Evolutionary conservation across 35 echinoderm and acorn worm genomes (phyloP), one percentile per base, ranked within the genome.

Genomic region (Apostichopus californicus): DNA sequence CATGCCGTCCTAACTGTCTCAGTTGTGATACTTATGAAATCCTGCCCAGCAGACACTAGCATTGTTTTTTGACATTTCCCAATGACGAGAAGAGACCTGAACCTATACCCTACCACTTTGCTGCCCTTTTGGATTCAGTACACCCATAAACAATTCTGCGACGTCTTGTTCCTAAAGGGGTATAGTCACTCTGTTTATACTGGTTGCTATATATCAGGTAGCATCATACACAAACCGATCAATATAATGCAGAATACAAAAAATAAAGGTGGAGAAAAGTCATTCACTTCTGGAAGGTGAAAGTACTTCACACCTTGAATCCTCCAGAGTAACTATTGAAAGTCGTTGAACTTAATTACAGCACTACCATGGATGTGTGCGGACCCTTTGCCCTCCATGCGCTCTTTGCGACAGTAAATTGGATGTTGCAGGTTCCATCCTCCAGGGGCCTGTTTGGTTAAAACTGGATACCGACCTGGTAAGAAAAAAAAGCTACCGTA

Each of bases 271-370:
- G 64, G 18, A 68, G 18, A 53, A 83, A 55, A 83, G 80, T 83
- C 80, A 83, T 83, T 83, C 80, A 83, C 80, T 83, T 83, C 55
- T 83, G n/a, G 14, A 83, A 83, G 80, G 80, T 83, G 46, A 83
- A 83, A 83, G 80, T 55, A 83, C 80, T 83, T 83, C 46, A 83
- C 80, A 83, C 80, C 80, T 83, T 83, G 34, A 83, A 68, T 83
- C 11, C 80, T 34, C 53, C 0, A 6, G 80, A n/a, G 80, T 55
- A 83, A 55, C 80, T 20, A 83, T 56, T 56, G 80, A 83, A 56
- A 83, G 80, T 83, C 80, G 55, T 25, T 83, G 80, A 55, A 83
- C 52, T 83, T 83, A 83, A 56, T 56, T 55, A 83, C 80, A 46
- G 46, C 34, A 83, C 80, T 83, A 17, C 55, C 28, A 83, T 55